A percentile compares a stretch with the other conserved stretches of the same genome.
phyloP scores from a whole-genome alignment of 2,888 invertebrate genomes.

The Entomobrya multifasciata region DNA sequence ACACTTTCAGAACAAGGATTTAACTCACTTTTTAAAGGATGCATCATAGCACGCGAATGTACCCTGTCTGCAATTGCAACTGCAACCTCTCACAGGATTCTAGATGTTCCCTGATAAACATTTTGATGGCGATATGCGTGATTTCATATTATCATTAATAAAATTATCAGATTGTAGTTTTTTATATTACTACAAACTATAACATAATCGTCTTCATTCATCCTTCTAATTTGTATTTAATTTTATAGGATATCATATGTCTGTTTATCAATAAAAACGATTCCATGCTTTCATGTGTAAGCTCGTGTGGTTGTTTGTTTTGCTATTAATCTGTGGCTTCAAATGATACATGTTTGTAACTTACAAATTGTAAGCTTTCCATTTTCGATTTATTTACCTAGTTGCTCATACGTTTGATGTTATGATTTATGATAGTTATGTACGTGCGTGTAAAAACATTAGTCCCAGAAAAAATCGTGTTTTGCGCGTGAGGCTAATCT shows the following conservation, averaged over 20 bases:
- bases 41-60: constrained; percentile 29
- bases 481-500: constrained; percentile 5
- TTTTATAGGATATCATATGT: background rate
- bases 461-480: background rate
- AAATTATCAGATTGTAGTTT: too few species aligned
- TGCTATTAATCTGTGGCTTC: background rate
- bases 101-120: constrained; percentile 38
- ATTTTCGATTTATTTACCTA: background rate
- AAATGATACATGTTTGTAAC: background rate
- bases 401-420: background rate
- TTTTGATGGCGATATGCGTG: constrained; percentile 20
- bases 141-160: constrained; percentile 36
- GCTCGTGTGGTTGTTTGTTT: constrained; percentile 19
- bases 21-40: too few species aligned
- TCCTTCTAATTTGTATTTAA: background rate
- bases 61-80: too few species aligned
- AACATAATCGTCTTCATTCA: too few species aligned
- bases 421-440: too few species aligned
- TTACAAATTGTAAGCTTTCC: constrained; percentile 15
- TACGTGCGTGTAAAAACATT: background rate
- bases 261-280: background rate
- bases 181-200: too few species aligned
- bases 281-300: background rate
- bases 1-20: too few species aligned
- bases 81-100: constrained; percentile 40